These are phyloP conservation scores for Caenorhabditis zanzibari DNA, from an alignment of 2,888 invertebrate genomes.

Conservation along the genomic window DNA sequence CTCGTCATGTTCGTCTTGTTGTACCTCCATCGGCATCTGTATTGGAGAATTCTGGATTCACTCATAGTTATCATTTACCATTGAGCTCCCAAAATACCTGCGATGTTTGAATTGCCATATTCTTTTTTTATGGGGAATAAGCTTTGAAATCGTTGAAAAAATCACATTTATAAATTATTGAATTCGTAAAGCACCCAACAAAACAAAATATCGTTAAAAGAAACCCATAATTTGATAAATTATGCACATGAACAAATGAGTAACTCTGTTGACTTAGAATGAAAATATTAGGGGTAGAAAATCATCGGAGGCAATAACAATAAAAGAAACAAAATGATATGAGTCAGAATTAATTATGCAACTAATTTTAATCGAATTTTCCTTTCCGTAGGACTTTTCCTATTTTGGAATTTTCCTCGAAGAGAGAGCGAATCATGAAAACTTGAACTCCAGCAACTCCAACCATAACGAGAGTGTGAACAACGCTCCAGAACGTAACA, in stretches of 20 bases:
- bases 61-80: conserved; percentile 35
- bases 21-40: conserved; percentile 22
- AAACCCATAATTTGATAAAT: conserved; percentile 53
- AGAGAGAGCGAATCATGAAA: conserved; percentile 90
- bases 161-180: conserved; percentile 4
- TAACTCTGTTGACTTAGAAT: conserved; percentile 44
- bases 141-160: background rate
- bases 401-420: conserved; percentile 87
- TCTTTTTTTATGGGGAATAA: background rate
- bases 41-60: conserved; percentile 26
- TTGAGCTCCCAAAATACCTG: conserved; percentile 39
- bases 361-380: conserved; percentile 58
- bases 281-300: background rate
- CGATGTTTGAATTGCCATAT: conserved; percentile 17
- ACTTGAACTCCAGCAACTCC: conserved; percentile 88
- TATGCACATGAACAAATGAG: conserved; percentile 49
- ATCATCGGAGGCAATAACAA: conserved; percentile 25
- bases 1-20: conserved; percentile 45
- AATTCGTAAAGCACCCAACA: conserved; percentile 27
- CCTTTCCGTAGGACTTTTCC: conserved; percentile 76
- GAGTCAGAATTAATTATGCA: background rate
- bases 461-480: conserved; percentile 89
- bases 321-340: background rate
- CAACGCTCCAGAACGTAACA: conserved; percentile 90
- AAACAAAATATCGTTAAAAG: conserved; percentile 26